Evolutionary conservation across 2,113 vertebrate species (phyloP).

Genomic region (Heloderma charlesbogerti): DNA sequence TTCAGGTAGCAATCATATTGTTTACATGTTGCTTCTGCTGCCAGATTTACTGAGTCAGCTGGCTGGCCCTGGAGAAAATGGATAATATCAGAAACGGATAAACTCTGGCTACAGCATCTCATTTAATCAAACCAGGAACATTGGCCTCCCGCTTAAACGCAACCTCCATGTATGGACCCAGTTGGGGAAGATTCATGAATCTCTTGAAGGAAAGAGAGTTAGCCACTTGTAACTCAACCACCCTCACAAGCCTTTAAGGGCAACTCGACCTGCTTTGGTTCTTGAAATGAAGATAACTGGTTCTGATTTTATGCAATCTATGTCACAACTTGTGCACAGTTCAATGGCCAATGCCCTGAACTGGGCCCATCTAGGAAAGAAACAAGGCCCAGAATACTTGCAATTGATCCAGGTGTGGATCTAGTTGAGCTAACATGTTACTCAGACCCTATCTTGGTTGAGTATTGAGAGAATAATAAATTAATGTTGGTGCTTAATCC

Average conservation of each 20-base stretch:
- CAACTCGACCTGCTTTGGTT: background rate
- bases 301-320: background rate
- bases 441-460: background rate
- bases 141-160: too few species aligned
- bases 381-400: background rate
- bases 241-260: background rate
- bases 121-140: background rate
- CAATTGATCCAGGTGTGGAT: too few species aligned
- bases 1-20: slow-evolving; percentile 47
- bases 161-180: too few species aligned
- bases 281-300: too few species aligned
- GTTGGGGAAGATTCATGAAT: too few species aligned
- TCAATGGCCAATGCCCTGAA: background rate
- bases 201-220: too few species aligned
- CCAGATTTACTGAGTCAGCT: slow-evolving; percentile 32
- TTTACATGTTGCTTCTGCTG: slow-evolving; percentile 45
- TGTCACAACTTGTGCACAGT: background rate
- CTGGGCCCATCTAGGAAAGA: too few species aligned
- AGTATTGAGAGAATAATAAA: background rate
- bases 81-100: background rate
- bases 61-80: background rate
- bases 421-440: background rate
- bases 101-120: background rate
- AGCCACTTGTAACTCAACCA: background rate
- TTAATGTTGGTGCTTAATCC: background rate